These are phyloP conservation scores for Choloepus hoffmanni DNA, from an alignment of 2,113 vertebrate genomes.

Conservation along the genomic window DNA sequence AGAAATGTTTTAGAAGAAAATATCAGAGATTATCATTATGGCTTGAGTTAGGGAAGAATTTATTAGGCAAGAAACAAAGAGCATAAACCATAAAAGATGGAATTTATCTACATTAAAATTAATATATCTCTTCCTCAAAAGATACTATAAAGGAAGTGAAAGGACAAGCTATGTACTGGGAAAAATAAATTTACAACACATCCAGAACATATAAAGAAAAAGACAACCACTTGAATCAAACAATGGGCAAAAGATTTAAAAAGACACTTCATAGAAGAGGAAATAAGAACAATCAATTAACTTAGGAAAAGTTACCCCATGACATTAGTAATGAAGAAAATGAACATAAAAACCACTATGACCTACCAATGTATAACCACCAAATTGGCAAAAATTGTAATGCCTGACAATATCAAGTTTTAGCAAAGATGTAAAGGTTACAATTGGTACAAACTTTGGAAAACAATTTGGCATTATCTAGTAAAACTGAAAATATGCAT, in stretches of 20 bases:
- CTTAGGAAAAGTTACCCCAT: no score
- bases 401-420: constrained; percentile 27
- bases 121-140: constrained; percentile 5
- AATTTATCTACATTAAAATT: constrained; percentile 20
- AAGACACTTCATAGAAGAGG: background rate
- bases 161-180: background rate
- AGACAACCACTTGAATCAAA: constrained; percentile 8
- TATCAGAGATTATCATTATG: background rate
- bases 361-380: constrained; percentile 12
- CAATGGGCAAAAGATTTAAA: constrained; percentile 10
- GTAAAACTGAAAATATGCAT: background rate
- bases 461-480: constrained; percentile 38
- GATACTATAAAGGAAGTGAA: background rate
- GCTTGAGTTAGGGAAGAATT: background rate
- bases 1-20: constrained; percentile 51
- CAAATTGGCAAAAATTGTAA: background rate
- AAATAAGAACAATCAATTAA: constrained; percentile 19
- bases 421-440: background rate
- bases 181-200: constrained; percentile 24
- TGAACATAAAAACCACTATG: constrained; percentile 14
- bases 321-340: constrained; percentile 37
- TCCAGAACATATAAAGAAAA: constrained; percentile 22
- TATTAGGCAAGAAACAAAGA: constrained; percentile 36
- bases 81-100: constrained; percentile 17
- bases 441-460: background rate